Base-by-base conservation (phyloP, 2,797 vertebrate genomes). In the Austrolebias charrua region DNA sequence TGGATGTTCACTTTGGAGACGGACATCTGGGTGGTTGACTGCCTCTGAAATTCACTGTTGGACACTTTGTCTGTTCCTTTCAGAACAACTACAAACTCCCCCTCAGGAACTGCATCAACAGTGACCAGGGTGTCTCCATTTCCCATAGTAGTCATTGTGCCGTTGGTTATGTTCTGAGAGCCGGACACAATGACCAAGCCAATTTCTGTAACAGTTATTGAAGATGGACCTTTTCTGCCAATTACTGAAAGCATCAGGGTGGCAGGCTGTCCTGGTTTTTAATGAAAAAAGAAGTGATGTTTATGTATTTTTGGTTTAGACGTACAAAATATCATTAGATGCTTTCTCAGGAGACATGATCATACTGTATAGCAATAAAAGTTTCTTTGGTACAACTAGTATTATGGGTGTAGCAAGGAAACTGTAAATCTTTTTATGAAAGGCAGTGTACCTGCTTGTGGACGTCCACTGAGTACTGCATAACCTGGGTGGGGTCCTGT, bases 21-120 rank as follows among this genome's bases (percentile, higher is more conserved):
- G 0, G 90, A 90, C 87, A 92, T 88, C 75, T 87, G 88, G 48
- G 92, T 92, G 24, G 90, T 91, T 2, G 89, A 91, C 66, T 93
- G 92, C 49, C 92, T 90, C 76, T 92, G 90, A 56, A 91, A 93
- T 13, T 51, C 13, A 16, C 54, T 89, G 31, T 71, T 71, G 12
- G 85, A 88, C 14, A 61, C 56, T 56, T 47, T 82, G 55, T 93
- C 92, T 9, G 60, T 81, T 75, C 91, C 92, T 24, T 64, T 89
- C 15, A 93, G 50, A 6, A 75, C 1, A 0, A 93, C 52, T 43
- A 91, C 86, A 84, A 93, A 93, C 74, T 91, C 89, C 6, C 85
- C 88, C 0, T 66, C 69, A 5, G 91, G 91, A 31, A 91, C 79
- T 0, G 16, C 1, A 6, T 77, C 73, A 1, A 92, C 73, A 1